A percentile compares a stretch with the other conserved stretches of the same genome.
Evolutionary conservation across 2,888 invertebrate genomes (phyloP).

Genomic region (Lydus trimaculatus): DNA sequence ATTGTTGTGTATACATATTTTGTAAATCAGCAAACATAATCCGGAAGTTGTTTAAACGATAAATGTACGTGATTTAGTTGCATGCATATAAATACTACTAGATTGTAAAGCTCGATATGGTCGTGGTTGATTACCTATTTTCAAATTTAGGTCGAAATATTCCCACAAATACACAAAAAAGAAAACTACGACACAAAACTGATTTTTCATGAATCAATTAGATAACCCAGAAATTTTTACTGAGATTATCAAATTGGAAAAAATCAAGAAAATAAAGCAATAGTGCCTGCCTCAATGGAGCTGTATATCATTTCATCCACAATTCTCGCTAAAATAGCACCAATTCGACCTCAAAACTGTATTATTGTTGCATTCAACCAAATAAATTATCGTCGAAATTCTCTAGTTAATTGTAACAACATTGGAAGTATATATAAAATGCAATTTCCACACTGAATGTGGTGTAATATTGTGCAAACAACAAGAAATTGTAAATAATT

Average conservation of each 20-base stretch:
- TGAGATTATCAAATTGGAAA: neutral
- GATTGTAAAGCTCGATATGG: conserved; percentile 21
- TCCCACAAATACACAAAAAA: neutral
- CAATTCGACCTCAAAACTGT: neutral
- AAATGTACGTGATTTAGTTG: conserved; percentile 29
- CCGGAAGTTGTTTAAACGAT: conserved; percentile 26
- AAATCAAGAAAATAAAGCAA: neutral
- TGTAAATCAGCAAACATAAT: conserved; percentile 28
- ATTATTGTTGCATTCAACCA: neutral
- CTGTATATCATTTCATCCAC: neutral
- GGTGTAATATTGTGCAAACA: neutral
- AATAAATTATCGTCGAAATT: neutral
- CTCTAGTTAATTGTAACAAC: neutral
- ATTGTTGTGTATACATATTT: neutral
- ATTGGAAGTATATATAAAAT: neutral
- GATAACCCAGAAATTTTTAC: neutral
- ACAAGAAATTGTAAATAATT: neutral
- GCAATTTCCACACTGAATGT: no score
- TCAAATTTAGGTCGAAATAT: neutral
- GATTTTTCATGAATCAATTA: no score
- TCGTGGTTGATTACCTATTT: conserved; percentile 24
- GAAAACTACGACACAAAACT: no score
- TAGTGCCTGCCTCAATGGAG: neutral
- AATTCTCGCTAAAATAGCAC: neutral
- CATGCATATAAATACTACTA: conserved; percentile 18